Evolutionary conservation across 1,140 invertebrate genomes (phyloP).

Genomic region (Bombus terrestris): DNA sequence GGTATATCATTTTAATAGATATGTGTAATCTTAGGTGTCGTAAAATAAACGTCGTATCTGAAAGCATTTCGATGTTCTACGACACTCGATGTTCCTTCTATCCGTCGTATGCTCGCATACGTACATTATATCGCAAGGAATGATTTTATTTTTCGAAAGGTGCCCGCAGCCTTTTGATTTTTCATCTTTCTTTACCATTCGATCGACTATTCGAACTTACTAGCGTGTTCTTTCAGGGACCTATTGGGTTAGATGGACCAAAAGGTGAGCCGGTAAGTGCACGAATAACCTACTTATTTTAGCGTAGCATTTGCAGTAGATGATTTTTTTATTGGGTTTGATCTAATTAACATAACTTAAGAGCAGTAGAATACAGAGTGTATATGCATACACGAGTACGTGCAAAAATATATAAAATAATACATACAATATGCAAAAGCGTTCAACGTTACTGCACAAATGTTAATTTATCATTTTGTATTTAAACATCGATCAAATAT

Average conservation of each 20-base stretch:
- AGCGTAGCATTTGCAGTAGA: background rate
- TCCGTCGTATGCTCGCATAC: conserved; percentile 56
- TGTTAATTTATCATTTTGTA: too few species aligned
- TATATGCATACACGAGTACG: background rate
- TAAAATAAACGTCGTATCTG: conserved; percentile 69
- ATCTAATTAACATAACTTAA: too few species aligned
- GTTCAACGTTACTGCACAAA: too few species aligned
- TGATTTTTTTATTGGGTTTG: background rate
- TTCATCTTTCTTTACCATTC: conserved; percentile 52
- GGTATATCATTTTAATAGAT: background rate
- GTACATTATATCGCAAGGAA: conserved; percentile 56
- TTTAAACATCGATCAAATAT: background rate
- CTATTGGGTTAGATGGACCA: conserved; percentile 95
- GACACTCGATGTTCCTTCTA: conserved; percentile 24
- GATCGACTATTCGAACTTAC: conserved; percentile 39
- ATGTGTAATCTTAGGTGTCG: background rate
- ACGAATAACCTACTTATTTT: conserved; percentile 37
- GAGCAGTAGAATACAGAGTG: background rate
- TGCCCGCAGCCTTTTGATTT: conserved; percentile 53
- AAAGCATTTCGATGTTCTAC: conserved; percentile 65
- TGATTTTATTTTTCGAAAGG: conserved; percentile 56
- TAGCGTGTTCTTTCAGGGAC: conserved; percentile 88
- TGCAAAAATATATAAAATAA: too few species aligned
- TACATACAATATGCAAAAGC: too few species aligned
- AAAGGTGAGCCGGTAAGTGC: conserved; percentile 94